Percentiles rank a stretch among this genome's conserved stretches.
These are phyloP conservation scores for Pterophyllum scalare DNA, from an alignment of 2,113 vertebrate genomes.

Conservation along the genomic window DNA sequence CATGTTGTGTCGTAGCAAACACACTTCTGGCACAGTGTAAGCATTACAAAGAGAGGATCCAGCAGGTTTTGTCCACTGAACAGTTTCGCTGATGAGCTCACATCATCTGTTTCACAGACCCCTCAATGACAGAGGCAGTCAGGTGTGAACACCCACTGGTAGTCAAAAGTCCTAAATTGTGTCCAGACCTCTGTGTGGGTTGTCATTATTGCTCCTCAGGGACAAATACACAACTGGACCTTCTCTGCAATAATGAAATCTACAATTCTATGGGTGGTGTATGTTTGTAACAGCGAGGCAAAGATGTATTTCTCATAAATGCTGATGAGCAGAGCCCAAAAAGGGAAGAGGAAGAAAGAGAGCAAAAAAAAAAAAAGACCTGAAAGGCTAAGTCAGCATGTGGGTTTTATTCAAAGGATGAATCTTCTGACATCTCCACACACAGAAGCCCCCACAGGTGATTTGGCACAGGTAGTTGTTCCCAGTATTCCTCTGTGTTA, in stretches of 20 bases:
- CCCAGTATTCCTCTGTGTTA: constrained; percentile 7
- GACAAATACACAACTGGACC: constrained; percentile 54
- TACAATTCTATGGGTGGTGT: constrained; percentile 44
- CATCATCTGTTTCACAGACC: constrained; percentile 10
- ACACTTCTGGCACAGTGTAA: constrained; percentile 78
- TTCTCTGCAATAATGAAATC: constrained; percentile 65
- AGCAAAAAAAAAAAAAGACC: not conserved
- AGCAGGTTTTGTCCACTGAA: constrained; percentile 28
- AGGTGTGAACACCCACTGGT: constrained; percentile 47
- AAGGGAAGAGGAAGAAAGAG: constrained; percentile 22
- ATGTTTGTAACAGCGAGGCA: constrained; percentile 40
- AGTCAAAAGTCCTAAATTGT: constrained; percentile 19
- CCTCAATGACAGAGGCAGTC: not conserved
- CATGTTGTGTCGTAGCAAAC: constrained; percentile 81
- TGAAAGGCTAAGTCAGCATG: constrained; percentile 12
- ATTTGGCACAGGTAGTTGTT: constrained; percentile 14
- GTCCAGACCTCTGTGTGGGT: not conserved
- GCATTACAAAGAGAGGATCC: constrained; percentile 55
- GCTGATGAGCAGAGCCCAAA: constrained; percentile 54
- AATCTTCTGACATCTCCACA: constrained; percentile 11
- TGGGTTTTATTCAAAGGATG: constrained; percentile 33
- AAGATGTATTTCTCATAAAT: constrained; percentile 42
- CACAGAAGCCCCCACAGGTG: not conserved
- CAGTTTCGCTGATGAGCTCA: constrained; percentile 5
- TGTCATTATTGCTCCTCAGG: not conserved